Conservation (phyloP, 2,797 vertebrate genomes). For the Gouania willdenowi region DNA sequence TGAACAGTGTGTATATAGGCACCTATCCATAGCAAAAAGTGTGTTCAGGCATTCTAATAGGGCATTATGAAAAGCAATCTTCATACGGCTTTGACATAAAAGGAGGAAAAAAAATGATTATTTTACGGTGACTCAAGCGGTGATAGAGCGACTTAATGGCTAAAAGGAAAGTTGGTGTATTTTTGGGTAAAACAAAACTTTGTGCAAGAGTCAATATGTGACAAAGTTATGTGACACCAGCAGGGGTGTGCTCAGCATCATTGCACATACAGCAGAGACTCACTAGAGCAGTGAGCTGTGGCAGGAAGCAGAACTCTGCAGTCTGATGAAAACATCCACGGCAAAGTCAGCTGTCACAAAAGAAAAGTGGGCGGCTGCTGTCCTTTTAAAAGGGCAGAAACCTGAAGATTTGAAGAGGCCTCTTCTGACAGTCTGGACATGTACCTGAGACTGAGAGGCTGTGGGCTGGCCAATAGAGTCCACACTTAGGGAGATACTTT, state of each 20-base stretch:
- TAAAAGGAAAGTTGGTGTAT: neutral
- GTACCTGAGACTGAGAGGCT: slow-evolving; percentile 22
- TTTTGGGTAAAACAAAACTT: slow-evolving; percentile 22
- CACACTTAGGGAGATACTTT: neutral
- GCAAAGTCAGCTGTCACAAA: slow-evolving; percentile 34
- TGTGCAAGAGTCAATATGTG: slow-evolving; percentile 7
- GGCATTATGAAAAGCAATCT: too few relatives aligned
- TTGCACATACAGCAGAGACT: slow-evolving; percentile 37
- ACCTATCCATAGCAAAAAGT: too few relatives aligned
- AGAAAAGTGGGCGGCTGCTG: slow-evolving; percentile 31
- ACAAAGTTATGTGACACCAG: slow-evolving; percentile 36
- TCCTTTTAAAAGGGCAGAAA: slow-evolving; percentile 30
- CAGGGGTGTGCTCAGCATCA: slow-evolving; percentile 40
- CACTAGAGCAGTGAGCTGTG: slow-evolving; percentile 31
- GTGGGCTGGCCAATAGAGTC: slow-evolving; percentile 5
- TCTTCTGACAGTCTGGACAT: slow-evolving; percentile 25
- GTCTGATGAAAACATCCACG: slow-evolving; percentile 41
- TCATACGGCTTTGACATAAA: too few relatives aligned
- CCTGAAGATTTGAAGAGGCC: slow-evolving; percentile 25
- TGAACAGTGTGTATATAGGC: too few relatives aligned
- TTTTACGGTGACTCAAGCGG: too few relatives aligned
- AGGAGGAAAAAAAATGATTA: too few relatives aligned
- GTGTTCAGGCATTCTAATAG: too few relatives aligned
- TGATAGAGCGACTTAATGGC: neutral
- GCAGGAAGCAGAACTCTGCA: slow-evolving; percentile 19